Evolutionary conservation across 2,797 vertebrate genomes (phyloP), one percentile per base, ranked within the genome.

Genomic region (Gymnoscopelus microlampas): DNA sequence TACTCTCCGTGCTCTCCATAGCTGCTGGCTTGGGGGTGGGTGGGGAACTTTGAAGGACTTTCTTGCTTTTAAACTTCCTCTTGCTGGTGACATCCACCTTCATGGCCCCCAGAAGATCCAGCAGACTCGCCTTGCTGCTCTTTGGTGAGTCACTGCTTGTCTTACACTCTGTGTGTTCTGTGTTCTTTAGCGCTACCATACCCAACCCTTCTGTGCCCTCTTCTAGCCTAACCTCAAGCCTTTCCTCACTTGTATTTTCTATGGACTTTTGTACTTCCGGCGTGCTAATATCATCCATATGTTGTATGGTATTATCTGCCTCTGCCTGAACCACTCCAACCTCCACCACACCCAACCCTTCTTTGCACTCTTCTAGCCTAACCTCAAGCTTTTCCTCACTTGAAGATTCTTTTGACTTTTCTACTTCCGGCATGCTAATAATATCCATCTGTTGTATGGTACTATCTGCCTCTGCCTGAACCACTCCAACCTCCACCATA

Each of bases 31-130:
- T 66, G 1, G 73, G 29, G 26, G 47, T 71, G 1, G 35, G 15
- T 3, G 23, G 3, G 2, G 83, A 80, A 13, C 2, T 54, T 24
- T 76, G 84, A 9, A 35, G 85, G 10, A n/a, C 24, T 68, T 90
- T 93, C 50, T 88, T 2, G 0, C 63, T 55, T 70, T 89, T 90
- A 0, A 90, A 73, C 48, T 84, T 95, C 63, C 78, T 93, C 80
- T 91, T 95, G 80, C 79, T 92, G 19, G 88, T 96, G 63, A 95
- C 87, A 55, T 97, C 94, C 57, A 98, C 93, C 77, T 95, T 98
- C 97, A 98, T 98, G 63, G 67, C 68, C 71, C 93, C 91, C 55
- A 99, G 93, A 35, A 98, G 79, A 11, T 90, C 80, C 61, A 96
- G 72, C 55, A 98, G 90, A 73, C 81, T 84, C 74, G 95, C 85